These are phyloP conservation scores for Ecliptopera silaceata DNA, from an alignment of 2,888 invertebrate species.

Conservation along the genomic window DNA sequence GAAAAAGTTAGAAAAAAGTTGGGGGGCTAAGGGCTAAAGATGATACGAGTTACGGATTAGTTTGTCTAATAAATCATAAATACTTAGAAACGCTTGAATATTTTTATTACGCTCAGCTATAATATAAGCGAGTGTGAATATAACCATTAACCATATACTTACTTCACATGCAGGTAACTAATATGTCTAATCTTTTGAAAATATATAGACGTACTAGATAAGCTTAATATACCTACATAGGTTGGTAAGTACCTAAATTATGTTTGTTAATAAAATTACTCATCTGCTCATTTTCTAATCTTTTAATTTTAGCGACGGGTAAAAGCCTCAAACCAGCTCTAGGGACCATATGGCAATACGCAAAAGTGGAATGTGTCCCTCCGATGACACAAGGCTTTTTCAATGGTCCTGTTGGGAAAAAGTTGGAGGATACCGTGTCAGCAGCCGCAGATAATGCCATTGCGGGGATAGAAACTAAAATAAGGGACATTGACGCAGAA, in stretches of 20 bases:
- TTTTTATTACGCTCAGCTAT: neutral
- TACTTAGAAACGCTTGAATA: neutral
- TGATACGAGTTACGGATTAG: neutral
- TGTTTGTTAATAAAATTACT: too few species aligned
- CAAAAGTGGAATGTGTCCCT: conserved; percentile 70
- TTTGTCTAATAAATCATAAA: neutral
- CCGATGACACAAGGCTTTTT: conserved; percentile 57
- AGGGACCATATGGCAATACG: conserved; percentile 61
- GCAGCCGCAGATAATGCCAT: conserved; percentile 46
- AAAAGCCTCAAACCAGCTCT: conserved; percentile 46
- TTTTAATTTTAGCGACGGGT: conserved; percentile 54
- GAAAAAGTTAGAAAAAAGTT: conserved; percentile 52
- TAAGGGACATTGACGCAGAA: conserved; percentile 55
- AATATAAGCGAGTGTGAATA: too few species aligned
- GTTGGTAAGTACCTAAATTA: too few species aligned
- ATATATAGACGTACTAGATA: too few species aligned
- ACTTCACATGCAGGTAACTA: too few species aligned
- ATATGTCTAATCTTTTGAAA: too few species aligned
- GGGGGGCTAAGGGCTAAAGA: neutral
- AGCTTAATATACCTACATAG: too few species aligned
- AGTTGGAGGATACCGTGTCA: conserved; percentile 50
- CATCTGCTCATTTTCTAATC: conserved; percentile 10
- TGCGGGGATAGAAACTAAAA: conserved; percentile 39
- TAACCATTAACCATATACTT: too few species aligned
- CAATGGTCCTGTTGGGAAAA: conserved; percentile 52